Base-by-base conservation (phyloP, 2,113 vertebrate species). In the Artemisiospiza belli region DNA sequence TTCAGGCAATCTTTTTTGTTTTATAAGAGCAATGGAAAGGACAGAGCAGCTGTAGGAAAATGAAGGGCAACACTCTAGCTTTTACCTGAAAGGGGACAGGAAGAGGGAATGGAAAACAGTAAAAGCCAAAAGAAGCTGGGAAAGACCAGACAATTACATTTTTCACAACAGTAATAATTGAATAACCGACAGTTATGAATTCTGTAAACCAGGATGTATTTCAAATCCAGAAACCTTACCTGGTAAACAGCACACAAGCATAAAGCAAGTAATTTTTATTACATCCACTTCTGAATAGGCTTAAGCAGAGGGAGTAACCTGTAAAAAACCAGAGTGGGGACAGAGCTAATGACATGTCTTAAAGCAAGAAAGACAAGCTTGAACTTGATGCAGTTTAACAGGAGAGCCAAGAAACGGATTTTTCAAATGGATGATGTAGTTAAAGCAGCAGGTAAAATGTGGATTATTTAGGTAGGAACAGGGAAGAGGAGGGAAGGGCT, bases 341-440 rank as follows among this genome's bases (percentile, higher is more conserved):
- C 92, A 96, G 73, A 90, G 66, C 72, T 96, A 80, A 96, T 46
- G 82, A 90, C 93, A 95, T 1, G 9, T 70, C 92, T 92, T 90
- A 88, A 74, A 81, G 85, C 90, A 86, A 93, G 87, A 74, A 49
- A 95, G 86, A 72, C 90, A 96, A 93, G 88, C 83, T 93, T 90
- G 76, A 89, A 96, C 94, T 95, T 90, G 95, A 88, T 70, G 93
- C 76, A 64, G 85, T 81, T 90, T 74, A 96, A 81, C 79, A 92
- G 66, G 72, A 90, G 79, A 94, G 90, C 92, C 67, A 92, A 95
- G 93, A 80, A 93, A 96, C 11, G 15, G 87, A 92, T 92, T 94
- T 94, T 95, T 92, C 80, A 61, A 87, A 68, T 0, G 0, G 44
- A 37, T 61, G 41, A 93, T 72, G 86, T 41, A 86, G 72, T 52